Base-by-base conservation (phyloP, 37 sponge, comb jelly and placozoan species). In the Cladorhizidae sp. region DNA sequence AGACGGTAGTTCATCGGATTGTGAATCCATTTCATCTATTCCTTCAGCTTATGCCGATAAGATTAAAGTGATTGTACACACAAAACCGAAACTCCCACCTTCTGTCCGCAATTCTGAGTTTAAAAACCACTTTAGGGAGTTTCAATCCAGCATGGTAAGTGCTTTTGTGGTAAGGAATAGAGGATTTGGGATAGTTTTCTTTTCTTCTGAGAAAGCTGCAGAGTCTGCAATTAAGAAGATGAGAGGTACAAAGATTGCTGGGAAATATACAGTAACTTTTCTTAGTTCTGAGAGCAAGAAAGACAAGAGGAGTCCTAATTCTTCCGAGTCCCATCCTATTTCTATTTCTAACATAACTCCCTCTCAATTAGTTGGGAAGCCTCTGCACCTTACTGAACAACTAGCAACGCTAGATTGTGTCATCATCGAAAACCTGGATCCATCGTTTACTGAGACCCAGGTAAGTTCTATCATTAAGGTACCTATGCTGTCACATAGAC, bases 131-230 rank as follows among this genome's bases (percentile, higher is more conserved):
- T 79, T 79, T 31, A 57, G 21, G 2, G 54, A 67, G 23, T 84
- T 51, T 32, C 22, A 84, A 57, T 36, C 41, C 9, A 25, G 23
- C 37, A 75, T 84, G 9, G 20, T 20, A 2, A 70, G 40, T 76
- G 84, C 58, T 32, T n/a, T 31, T 54, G 41, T 84, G 6, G 50
- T 64, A 18, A 63, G 36, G 21, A 40, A 83, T 39, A 38, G 58
- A 62, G 83, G 83, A 8, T 83, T 64, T 83, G 83, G 75, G 11
- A 38, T 83, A 20, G 54, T 75, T 25, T 61, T 31, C 40, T 83
- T 83, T 57, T 67, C 75, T 39, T 59, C 69, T 28, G 26, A 28
- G 28, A 32, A n/a, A 22, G 49, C 71, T 17, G 85, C 85, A 28
- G 69, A 85, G 21, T 25, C 15, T 40, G 85, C 85, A 20, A 70